Conservation (phyloP, 2,113 vertebrate genomes). For the Dicerorhinus sumatrensis region DNA sequence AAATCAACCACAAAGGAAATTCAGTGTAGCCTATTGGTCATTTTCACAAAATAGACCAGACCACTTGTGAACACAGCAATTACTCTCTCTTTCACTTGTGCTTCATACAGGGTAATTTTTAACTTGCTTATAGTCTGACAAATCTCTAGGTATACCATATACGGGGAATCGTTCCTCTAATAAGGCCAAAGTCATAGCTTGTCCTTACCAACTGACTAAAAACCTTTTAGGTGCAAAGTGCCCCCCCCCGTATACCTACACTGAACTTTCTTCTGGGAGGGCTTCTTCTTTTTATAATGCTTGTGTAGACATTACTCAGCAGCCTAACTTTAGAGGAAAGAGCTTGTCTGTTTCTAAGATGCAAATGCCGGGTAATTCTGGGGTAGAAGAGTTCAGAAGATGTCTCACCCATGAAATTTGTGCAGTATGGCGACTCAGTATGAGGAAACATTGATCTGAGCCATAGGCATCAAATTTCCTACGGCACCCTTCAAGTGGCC, state of each 20-base stretch:
- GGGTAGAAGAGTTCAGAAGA: not conserved
- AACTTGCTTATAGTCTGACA: not conserved
- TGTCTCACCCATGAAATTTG: not conserved
- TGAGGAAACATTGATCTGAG: not conserved
- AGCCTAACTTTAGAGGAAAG: not conserved
- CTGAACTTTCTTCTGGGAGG: not conserved
- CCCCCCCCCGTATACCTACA: accelerated
- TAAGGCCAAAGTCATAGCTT: not conserved
- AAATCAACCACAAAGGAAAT: conserved; percentile 15
- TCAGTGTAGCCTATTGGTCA: not conserved
- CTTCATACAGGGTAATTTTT: not conserved
- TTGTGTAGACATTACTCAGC: not conserved
- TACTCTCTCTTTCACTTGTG: not conserved
- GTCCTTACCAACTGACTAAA: not conserved
- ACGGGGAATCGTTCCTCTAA: not conserved
- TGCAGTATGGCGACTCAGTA: too few relatives aligned
- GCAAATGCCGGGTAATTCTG: not conserved
- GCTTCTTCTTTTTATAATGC: not conserved
- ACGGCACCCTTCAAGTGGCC: not conserved
- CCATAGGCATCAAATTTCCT: not conserved
- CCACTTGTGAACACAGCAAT: not conserved
- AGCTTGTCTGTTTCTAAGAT: not conserved
- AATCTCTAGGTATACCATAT: not conserved
- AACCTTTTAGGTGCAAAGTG: not conserved
- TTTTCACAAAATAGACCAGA: conserved; percentile 23